Evolutionary conservation across 1,140 invertebrate genomes (phyloP), one percentile per base, ranked within the genome.

Genomic region (Sycophaga agraensis): DNA sequence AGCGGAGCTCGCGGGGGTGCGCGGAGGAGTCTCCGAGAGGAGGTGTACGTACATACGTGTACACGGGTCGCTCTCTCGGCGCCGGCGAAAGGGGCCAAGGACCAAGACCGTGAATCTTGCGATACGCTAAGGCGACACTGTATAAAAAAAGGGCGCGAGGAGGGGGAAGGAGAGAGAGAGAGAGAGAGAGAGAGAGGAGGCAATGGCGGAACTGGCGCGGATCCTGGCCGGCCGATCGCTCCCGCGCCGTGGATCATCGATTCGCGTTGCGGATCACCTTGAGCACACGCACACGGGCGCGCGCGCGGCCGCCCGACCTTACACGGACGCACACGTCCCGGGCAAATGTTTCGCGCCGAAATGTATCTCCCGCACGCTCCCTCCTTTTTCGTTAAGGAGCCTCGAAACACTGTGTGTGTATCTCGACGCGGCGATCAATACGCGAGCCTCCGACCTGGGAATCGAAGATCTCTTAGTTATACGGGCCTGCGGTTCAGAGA

Each of bases 251-350:
- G 21, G 39, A 59, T 45, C 26, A 28, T 43, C 49, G 48, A 50
- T 59, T 49, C 46, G 16, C 26, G n/a, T 34, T 51, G 26, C 39
- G 16, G 48, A 59, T 51, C 26, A 34, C 48, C 57, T 51, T 59
- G 57, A 59, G 43, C 37, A 16, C 2, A 39, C 37, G 17, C 26
- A 16, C n/a, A 48, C 26, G 9, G 14, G 50, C 17, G 22, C 22
- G 8, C 7, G n/a, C 9, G n/a, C 22, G 45, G 16, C 21, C 17
- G n/a, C n/a, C 11, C 19, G 45, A 49, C 22, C 35, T 49, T 57
- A 35, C 34, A 22, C 9, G 12, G 14, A 31, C 43, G 31, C 35
- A 28, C 19, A n/a, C n/a, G n/a, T n/a, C n/a, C n/a, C n/a, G 16
- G n/a, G 31, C 16, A 22, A 48, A 59, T 48, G 40, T 49, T 49